Conservation (phyloP, 1,140 invertebrate genomes). For the Antheraea mylitta region DNA sequence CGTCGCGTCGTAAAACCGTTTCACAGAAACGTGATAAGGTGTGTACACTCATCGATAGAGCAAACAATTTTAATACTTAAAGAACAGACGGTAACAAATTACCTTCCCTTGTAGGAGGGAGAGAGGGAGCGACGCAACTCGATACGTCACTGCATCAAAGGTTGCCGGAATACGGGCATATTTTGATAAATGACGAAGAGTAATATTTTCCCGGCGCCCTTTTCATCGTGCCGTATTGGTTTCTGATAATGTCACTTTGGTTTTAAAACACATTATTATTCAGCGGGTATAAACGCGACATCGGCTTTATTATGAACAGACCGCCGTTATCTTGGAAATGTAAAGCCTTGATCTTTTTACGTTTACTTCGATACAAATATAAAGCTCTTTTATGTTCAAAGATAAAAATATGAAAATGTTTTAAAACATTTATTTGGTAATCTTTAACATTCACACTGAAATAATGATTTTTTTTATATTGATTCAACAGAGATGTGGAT, state of each 20-base stretch:
- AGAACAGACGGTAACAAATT: conserved; percentile 18
- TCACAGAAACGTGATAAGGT: conserved; percentile 13
- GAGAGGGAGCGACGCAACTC: not conserved
- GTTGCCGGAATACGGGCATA: conserved; percentile 11
- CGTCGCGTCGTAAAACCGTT: not conserved
- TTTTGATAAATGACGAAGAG: conserved; percentile 28
- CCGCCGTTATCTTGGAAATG: conserved; percentile 7
- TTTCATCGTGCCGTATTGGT: conserved; percentile 22
- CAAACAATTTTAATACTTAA: conserved; percentile 22
- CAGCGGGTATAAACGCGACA: conserved; percentile 9
- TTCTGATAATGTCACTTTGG: conserved; percentile 30
- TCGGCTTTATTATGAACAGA: conserved; percentile 8
- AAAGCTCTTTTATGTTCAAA: not conserved
- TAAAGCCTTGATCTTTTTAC: conserved; percentile 3
- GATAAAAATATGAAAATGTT: conserved; percentile 2
- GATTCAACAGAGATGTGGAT: not conserved
- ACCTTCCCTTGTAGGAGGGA: conserved; percentile 17
- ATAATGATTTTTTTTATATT: not conserved
- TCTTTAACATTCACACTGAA: not conserved
- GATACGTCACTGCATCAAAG: conserved; percentile 8
- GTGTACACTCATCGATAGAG: conserved; percentile 15
- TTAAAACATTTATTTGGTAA: not conserved
- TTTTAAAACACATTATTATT: conserved; percentile 17
- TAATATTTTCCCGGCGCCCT: conserved; percentile 10
- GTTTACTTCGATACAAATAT: not conserved